Evolutionary conservation across 1,140 invertebrate genomes (phyloP).

Genomic region (Solen grandis): DNA sequence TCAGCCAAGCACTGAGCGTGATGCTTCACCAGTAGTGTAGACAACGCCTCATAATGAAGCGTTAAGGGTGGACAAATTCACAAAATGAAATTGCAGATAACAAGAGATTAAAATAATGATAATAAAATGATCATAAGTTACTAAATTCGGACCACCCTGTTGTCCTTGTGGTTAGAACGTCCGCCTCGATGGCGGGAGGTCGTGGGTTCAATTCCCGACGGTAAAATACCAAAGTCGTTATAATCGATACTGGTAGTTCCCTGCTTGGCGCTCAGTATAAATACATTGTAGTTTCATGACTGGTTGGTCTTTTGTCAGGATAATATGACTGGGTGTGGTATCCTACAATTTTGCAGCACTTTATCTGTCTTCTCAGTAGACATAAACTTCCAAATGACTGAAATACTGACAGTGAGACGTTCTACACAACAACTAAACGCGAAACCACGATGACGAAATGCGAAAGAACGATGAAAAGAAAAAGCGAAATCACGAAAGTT

Average conservation of each 20-base stretch:
- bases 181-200: background rate
- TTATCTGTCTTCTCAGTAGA: background rate
- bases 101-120: no score
- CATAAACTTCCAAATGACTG: background rate
- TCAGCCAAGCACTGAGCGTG: no score
- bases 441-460: no score
- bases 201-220: background rate
- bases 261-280: background rate
- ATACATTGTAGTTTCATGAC: background rate
- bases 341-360: background rate
- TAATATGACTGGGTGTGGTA: background rate
- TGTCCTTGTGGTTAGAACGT: background rate
- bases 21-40: no score
- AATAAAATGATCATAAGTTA: no score
- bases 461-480: no score
- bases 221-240: background rate
- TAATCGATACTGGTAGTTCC: background rate
- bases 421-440: background rate
- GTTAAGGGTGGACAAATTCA: no score
- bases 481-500: no score
- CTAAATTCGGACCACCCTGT: no score
- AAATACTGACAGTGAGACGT: background rate
- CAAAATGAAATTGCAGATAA: no score
- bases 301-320: background rate
- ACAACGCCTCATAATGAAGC: no score